Conservation (phyloP, 2,888 invertebrate genomes). For the Temnothorax rugatulus region DNA sequence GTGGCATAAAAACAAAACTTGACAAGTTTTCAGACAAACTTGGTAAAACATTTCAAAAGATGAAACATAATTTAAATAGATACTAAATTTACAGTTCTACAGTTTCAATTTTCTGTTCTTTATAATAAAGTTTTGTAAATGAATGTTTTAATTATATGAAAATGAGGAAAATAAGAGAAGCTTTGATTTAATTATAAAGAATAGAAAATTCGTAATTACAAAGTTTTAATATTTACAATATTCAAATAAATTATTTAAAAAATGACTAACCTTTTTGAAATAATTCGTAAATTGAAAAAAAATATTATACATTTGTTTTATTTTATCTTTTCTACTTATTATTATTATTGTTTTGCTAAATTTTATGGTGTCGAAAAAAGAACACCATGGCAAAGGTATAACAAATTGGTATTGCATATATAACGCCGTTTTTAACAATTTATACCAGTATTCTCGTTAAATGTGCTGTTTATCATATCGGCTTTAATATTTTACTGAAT, state of each 20-base stretch:
- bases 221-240: not conserved
- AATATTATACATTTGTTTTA: not conserved
- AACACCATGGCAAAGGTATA: not conserved
- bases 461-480: not conserved
- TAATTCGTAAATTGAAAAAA: not conserved
- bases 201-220: not conserved
- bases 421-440: not conserved
- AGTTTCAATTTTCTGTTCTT: not conserved
- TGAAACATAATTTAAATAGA: not conserved
- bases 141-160: not conserved
- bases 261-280: not conserved
- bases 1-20: not conserved
- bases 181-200: not conserved
- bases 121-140: not conserved
- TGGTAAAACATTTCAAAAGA: not conserved
- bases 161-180: not conserved
- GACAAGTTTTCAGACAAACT: not conserved
- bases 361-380: not conserved
- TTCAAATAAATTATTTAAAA: not conserved
- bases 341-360: not conserved
- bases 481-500: not conserved
- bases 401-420: not conserved
- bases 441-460: not conserved
- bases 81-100: not conserved
- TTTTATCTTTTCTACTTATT: not conserved